Percentiles rank a stretch among this genome's conserved stretches.
These are phyloP conservation scores for Nephotettix cincticeps DNA, from an alignment of 1,140 invertebrate species.

Conservation along the genomic window DNA sequence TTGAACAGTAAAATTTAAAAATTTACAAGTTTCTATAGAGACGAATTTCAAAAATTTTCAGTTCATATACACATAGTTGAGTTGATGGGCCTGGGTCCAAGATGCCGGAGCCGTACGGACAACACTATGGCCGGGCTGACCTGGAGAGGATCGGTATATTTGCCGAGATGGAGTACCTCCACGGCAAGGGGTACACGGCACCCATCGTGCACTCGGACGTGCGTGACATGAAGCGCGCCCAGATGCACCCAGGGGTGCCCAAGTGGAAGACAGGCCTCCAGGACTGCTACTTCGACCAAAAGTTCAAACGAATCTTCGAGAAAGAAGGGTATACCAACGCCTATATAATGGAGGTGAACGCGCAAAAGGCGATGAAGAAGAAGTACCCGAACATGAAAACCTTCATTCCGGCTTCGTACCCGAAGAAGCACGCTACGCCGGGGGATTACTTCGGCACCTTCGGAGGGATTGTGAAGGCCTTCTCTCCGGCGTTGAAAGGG, in stretches of 20 bases:
- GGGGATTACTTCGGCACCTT: slow-evolving; percentile 31
- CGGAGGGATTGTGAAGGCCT: background rate
- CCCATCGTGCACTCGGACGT: background rate
- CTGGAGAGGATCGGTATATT: slow-evolving; percentile 31
- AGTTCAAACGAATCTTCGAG: slow-evolving; percentile 36
- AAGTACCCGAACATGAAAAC: slow-evolving; percentile 7
- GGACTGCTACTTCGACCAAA: slow-evolving; percentile 37
- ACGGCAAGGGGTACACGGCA: slow-evolving; percentile 31
- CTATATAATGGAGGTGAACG: slow-evolving; percentile 21
- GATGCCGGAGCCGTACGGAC: slow-evolving; percentile 11
- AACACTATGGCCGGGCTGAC: slow-evolving; percentile 23
- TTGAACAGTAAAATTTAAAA: no score
- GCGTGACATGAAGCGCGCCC: slow-evolving; percentile 25
- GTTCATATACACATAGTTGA: no score
- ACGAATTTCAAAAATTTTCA: no score
- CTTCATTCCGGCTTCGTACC: slow-evolving; percentile 11
- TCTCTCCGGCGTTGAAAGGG: slow-evolving; percentile 3
- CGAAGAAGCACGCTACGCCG: slow-evolving; percentile 27
- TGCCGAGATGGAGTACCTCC: slow-evolving; percentile 32
- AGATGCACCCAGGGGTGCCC: slow-evolving; percentile 33
- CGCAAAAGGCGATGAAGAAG: background rate
- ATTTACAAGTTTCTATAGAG: no score
- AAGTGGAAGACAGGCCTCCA: slow-evolving; percentile 35
- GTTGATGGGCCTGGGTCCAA: no score
- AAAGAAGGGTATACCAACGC: slow-evolving; percentile 27